phyloP scores from a whole-genome alignment of 1,140 invertebrate genomes.

The Bombus breviceps region DNA sequence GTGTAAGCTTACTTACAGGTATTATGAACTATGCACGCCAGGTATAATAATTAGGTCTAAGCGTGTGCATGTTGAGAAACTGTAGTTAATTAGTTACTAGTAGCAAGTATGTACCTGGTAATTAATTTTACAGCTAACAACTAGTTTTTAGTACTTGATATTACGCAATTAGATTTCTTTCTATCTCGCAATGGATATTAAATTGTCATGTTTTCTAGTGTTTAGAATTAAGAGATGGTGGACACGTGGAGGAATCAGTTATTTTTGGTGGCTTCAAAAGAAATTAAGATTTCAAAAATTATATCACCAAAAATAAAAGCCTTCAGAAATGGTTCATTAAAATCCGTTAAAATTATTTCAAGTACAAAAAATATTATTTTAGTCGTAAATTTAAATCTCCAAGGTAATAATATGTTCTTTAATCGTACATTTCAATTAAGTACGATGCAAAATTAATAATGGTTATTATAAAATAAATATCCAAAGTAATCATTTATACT shows the following conservation, averaged over 20 bases:
- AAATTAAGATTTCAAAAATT: neutral
- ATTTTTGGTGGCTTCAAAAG: neutral
- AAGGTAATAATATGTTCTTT: neutral
- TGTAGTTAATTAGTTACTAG: conserved; percentile 18
- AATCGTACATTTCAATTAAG: neutral
- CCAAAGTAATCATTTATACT: neutral
- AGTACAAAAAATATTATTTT: neutral
- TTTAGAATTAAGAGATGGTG: neutral
- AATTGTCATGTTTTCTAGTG: neutral
- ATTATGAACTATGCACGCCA: neutral
- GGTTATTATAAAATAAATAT: neutral
- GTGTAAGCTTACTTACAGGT: neutral
- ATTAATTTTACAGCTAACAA: neutral
- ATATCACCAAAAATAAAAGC: no score
- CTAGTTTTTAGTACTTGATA: neutral
- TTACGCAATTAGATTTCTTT: neutral
- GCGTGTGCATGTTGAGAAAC: neutral
- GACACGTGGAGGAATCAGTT: neutral
- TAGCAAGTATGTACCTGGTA: neutral
- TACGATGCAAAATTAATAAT: neutral
- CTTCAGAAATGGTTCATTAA: neutral
- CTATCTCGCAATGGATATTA: neutral
- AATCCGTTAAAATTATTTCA: neutral
- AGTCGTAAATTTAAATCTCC: neutral
- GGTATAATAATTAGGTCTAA: conserved; percentile 7